Conservation (phyloP, 2,113 vertebrate genomes). For the Mesocricetus auratus region DNA sequence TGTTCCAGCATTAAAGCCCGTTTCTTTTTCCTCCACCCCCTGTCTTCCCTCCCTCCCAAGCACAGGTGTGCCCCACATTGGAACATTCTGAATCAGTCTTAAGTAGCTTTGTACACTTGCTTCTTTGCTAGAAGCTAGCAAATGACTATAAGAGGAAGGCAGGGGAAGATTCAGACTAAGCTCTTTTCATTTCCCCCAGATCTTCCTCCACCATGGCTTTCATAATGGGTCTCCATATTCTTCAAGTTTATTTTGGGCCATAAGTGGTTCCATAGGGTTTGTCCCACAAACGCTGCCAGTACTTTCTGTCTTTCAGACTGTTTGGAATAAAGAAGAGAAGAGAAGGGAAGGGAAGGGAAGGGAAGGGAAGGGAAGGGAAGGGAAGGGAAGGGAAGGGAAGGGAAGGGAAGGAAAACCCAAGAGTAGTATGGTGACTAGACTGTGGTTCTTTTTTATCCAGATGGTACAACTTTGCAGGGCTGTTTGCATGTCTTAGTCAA, state of each 20-base stretch:
- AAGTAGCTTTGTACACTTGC: slow-evolving; percentile 21
- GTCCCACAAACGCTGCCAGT: background rate
- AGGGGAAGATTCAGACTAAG: slow-evolving; percentile 54
- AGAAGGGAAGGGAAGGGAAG: background rate
- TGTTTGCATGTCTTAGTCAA: background rate
- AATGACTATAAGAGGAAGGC: slow-evolving; percentile 44
- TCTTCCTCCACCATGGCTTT: slow-evolving; percentile 8
- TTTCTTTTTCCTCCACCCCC: slow-evolving; percentile 5
- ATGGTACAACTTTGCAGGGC: background rate
- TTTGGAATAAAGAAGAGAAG: background rate
- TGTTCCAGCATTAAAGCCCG: slow-evolving; percentile 34
- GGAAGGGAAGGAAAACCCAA: background rate
- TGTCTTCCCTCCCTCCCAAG: background rate
- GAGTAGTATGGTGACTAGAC: background rate
- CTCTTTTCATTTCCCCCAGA: slow-evolving; percentile 46
- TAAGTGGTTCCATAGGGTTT: slow-evolving; percentile 35
- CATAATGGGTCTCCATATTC: slow-evolving; percentile 26
- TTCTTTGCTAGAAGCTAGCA: slow-evolving; percentile 22
- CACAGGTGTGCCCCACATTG: slow-evolving; percentile 37
- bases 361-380: background rate
- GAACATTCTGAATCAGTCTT: slow-evolving; percentile 27
- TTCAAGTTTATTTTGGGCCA: slow-evolving; percentile 26
- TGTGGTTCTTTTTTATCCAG: slow-evolving; percentile 11
- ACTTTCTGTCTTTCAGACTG: slow-evolving; percentile 20
- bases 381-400: background rate